Evolutionary conservation across 2,888 invertebrate species (phyloP).

Genomic region (Megamerina dolium): DNA sequence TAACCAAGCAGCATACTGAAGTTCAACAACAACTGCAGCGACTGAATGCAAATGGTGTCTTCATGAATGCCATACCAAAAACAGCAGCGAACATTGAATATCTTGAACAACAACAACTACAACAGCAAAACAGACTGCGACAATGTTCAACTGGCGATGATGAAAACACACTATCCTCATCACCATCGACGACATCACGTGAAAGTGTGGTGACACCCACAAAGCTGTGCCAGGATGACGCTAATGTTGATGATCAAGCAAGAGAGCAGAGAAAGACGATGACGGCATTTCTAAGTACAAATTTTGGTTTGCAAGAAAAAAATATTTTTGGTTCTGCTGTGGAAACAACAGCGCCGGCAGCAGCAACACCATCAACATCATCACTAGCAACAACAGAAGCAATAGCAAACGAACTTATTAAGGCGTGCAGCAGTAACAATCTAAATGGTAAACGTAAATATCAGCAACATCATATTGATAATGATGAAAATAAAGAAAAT

Average conservation of each 20-base stretch:
- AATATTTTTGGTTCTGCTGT: no score
- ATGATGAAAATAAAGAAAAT: conserved; percentile 40
- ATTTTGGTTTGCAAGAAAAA: conserved; percentile 31
- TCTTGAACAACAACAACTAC: conserved; percentile 16
- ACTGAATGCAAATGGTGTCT: background rate
- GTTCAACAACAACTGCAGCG: conserved; percentile 12
- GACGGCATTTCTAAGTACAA: conserved; percentile 35
- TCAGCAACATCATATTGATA: conserved; percentile 22
- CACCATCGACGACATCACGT: conserved; percentile 23
- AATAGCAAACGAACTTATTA: no score
- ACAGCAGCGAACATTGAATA: no score
- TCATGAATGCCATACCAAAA: no score
- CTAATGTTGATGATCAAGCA: conserved; percentile 23
- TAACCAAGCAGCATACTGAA: no score
- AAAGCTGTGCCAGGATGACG: conserved; percentile 22
- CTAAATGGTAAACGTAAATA: conserved; percentile 34
- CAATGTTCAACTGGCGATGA: conserved; percentile 40
- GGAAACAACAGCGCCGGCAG: conserved; percentile 30
- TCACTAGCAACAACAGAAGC: conserved; percentile 30
- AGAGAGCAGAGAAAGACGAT: conserved; percentile 42
- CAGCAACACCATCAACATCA: no score
- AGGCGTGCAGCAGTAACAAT: conserved; percentile 31
- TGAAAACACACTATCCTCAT: conserved; percentile 43
- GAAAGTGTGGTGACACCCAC: conserved; percentile 34
- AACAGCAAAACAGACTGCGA: conserved; percentile 26